Evolutionary conservation across 2,113 vertebrate species (phyloP), one percentile per base, ranked within the genome.

Genomic region (Tretioscincus oriximinensis): DNA sequence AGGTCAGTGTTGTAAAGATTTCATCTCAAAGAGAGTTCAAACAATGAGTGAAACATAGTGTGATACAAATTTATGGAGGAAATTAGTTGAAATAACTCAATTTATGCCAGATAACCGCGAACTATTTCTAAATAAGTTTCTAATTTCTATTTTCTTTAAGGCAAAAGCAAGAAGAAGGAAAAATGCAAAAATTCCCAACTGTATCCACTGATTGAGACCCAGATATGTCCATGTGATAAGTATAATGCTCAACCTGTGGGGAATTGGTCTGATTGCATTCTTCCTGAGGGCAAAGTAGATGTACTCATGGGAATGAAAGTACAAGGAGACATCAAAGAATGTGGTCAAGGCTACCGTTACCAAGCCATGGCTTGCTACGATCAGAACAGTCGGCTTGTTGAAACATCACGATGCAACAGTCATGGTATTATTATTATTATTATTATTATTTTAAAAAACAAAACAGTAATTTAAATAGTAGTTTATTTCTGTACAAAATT

Each of bases 331-430:
- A 31, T 94, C 66, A 98, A 96, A 86, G 97, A 99, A 73, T 99
- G 98, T 21, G 98, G 98, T 1, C 97, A 98, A 94, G 98, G 98
- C 22, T 98, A 99, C 83, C 97, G 98, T 45, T 99, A 97, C 92
- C 98, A 99, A 93, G 97, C 98, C 75, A 97, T 99, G 97, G 98
- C 97, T 0, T 99, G 98, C 88, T 99, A 99, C 1, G 97, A 99
- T 91, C 98, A 99, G 73, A 97, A 98, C 71, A 96, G 91, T 86
- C 89, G 97, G 22, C 97, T 99, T 1, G 98, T 99, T 94, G 97
- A 99, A 93, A 98, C 98, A 0, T 95, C 93, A 0, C 95, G 98
- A 64, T 99, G 98, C 93, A 99, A 99, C 95, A 99, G 98, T 80
- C 98, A 99, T 0, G 98, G 98, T 99, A 94, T 41, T 90, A 82